These are phyloP conservation scores for Sinocyclocheilus anshuiensis DNA, from an alignment of 2,113 vertebrate species.

Conservation along the genomic window DNA sequence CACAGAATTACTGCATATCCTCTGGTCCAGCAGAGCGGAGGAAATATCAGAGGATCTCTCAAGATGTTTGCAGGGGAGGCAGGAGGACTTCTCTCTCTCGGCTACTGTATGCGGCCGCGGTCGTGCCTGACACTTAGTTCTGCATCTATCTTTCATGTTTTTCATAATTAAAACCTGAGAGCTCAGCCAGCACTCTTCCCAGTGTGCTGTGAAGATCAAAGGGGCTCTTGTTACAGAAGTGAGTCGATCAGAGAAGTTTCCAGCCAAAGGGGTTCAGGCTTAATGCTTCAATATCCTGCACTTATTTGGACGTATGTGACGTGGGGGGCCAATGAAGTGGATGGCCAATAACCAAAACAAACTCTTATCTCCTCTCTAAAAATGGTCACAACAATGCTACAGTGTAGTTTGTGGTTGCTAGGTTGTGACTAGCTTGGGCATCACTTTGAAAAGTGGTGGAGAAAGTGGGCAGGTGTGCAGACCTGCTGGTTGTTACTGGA, in stretches of 20 bases:
- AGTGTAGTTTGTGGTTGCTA: neutral
- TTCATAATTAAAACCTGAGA: slow-evolving; percentile 78
- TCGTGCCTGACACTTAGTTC: slow-evolving; percentile 71
- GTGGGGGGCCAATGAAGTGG: slow-evolving; percentile 52
- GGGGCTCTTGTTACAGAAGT: slow-evolving; percentile 68
- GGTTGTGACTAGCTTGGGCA: neutral
- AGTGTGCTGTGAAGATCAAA: slow-evolving; percentile 73
- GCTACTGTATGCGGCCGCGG: slow-evolving; percentile 42
- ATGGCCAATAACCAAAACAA: slow-evolving; percentile 58
- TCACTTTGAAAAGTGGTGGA: neutral
- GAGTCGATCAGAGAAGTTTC: slow-evolving; percentile 71
- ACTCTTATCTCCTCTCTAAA: neutral
- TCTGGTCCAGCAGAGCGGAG: neutral
- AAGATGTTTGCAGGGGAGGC: slow-evolving; percentile 38
- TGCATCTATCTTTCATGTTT: slow-evolving; percentile 79
- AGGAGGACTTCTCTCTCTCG: slow-evolving; percentile 5
- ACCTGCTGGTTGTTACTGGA: neutral
- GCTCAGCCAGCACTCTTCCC: slow-evolving; percentile 64
- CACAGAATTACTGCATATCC: slow-evolving; percentile 58
- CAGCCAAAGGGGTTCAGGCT: slow-evolving; percentile 61
- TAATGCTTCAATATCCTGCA: slow-evolving; percentile 66
- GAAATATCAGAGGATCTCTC: slow-evolving; percentile 21
- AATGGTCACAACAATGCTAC: no score
- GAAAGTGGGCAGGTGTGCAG: neutral
- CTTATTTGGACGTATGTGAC: slow-evolving; percentile 66